Base-by-base conservation (phyloP, 2,797 vertebrate species). In the Amphiprion clarkii region DNA sequence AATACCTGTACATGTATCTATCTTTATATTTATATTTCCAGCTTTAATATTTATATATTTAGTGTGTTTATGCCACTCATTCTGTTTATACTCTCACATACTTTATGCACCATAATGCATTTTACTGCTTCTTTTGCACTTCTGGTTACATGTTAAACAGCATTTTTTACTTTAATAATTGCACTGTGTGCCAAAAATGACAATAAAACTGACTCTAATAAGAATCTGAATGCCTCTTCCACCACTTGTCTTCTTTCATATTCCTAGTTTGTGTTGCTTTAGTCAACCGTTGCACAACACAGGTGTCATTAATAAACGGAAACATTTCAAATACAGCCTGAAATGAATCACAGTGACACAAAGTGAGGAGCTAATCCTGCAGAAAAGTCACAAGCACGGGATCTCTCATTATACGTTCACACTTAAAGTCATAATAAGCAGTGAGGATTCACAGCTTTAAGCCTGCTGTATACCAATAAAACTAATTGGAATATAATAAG, bases 71-170 rank as follows among this genome's bases (percentile, higher is more conserved):
- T 39, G 11, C 9, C 36, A 39, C 36, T 39, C 10, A 33, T 33
- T 9, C 33, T 33, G 33, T 33, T 33, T 33, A 9, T 33, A 8
- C 33, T 33, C 8, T 33, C 2, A 33, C 7, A 33, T 33, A 33
- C 33, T 33, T 33, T 7, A 8, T 33, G 7, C 33, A 33, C 33
- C 8, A 33, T 9, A 8, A 33, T 33, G 7, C 33, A 33, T 33
- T 33, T 33, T 8, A 40, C 14, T 61, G 58, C 68, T 53, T 71
- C 57, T 63, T 55, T 36, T 71, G 69, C 59, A 46, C 51, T 36
- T 71, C 59, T 63, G 69, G 39, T 52, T 71, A 25, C 44, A 53
- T 51, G 53, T 25, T 67, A 52, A 54, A 42, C 63, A 42, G 63
- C 63, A 66, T 17, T 44, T 16, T 33, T 8, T 33, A 9, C 27